Percentiles rank a stretch among this genome's conserved stretches.
These are phyloP conservation scores for Aphyosemion australe DNA, from an alignment of 2,113 vertebrate genomes.

Conservation along the genomic window DNA sequence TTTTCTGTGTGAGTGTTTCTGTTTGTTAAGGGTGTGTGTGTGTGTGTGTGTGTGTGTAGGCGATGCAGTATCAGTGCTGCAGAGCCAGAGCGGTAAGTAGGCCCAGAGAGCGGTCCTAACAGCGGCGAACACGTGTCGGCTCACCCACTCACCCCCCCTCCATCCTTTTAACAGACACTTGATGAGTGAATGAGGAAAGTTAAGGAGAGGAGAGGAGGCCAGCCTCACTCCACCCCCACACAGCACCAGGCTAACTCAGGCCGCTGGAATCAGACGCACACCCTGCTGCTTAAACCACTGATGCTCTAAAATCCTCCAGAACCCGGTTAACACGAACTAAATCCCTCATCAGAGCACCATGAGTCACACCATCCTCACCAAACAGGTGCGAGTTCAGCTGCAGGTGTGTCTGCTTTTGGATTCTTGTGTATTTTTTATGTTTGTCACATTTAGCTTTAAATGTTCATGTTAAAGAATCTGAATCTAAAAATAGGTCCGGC, in stretches of 20 bases:
- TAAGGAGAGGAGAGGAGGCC: constrained; percentile 45
- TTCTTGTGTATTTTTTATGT: no score
- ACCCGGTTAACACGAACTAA: no score
- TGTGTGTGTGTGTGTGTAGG: constrained; percentile 40
- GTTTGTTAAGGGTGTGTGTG: constrained; percentile 21
- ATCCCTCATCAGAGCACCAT: no score
- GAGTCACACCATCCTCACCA: no score
- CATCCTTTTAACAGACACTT: constrained; percentile 56
- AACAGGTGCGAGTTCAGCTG: no score
- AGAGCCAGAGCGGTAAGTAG: constrained; percentile 43
- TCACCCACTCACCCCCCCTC: constrained; percentile 56
- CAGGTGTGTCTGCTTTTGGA: no score
- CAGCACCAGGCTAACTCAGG: constrained; percentile 33
- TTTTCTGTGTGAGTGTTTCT: constrained; percentile 14
- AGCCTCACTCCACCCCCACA: constrained; percentile 53
- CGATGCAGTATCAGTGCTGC: constrained; percentile 45
- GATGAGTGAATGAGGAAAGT: constrained; percentile 56
- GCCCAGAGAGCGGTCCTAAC: constrained; percentile 42
- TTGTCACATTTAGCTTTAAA: no score
- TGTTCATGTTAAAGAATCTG: no score
- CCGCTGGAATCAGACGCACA: constrained; percentile 37
- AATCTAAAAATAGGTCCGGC: no score
- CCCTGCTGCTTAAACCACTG: no score
- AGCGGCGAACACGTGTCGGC: constrained; percentile 43
- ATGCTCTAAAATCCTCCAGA: no score